A percentile compares a stretch with the other conserved stretches of the same genome.
phyloP scores from a whole-genome alignment of 2,888 invertebrate species.

The Isotomurus palustris region DNA sequence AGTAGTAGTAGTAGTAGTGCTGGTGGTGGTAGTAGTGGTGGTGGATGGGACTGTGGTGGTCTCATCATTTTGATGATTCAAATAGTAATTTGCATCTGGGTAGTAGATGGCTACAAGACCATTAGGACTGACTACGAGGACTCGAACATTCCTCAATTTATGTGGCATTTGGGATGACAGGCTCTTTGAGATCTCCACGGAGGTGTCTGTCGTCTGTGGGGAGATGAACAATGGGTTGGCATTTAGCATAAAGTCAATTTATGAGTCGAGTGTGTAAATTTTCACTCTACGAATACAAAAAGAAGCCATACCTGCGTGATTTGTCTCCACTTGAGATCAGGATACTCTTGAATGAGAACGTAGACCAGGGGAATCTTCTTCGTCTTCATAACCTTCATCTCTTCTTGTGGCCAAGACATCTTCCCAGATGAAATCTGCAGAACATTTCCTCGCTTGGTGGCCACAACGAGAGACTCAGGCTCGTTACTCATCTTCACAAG shows the following conservation, averaged over 20 bases:
- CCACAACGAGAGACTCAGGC: constrained; percentile 19
- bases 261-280: not conserved
- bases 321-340: constrained; percentile 49
- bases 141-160: constrained; percentile 53
- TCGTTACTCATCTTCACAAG: constrained; percentile 8
- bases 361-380: constrained; percentile 53
- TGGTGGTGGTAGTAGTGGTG: not conserved
- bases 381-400: constrained; percentile 1
- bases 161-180: constrained; percentile 19
- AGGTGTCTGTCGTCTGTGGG: constrained; percentile 36
- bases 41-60: not conserved
- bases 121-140: constrained; percentile 65
- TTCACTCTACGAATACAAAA: not conserved
- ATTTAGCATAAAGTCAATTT: not conserved
- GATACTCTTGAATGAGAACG: constrained; percentile 62
- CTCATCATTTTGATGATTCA: not conserved
- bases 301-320: constrained; percentile 46
- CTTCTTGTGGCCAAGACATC: constrained; percentile 55
- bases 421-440: constrained; percentile 55
- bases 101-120: constrained; percentile 64
- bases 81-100: constrained; percentile 7
- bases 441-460: constrained; percentile 49
- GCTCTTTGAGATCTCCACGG: constrained; percentile 31
- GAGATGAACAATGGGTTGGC: constrained; percentile 3
- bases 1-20: not conserved